Base-by-base conservation (phyloP, 1,140 invertebrate genomes). In the Proctacanthus coquilletti region DNA sequence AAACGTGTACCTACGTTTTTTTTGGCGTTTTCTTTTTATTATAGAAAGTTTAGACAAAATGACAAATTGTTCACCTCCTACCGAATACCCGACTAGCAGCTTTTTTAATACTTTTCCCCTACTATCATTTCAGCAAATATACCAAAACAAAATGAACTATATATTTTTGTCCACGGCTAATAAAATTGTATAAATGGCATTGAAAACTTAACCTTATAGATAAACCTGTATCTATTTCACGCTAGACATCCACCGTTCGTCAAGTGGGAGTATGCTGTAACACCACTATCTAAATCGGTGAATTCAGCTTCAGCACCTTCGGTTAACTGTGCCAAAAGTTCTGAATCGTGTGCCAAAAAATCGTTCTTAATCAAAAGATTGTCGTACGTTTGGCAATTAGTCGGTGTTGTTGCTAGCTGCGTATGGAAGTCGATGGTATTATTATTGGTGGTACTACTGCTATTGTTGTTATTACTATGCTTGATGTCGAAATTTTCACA, bases 401-500 rank as follows among this genome's bases (percentile, higher is more conserved):
- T 27, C 23, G 17, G 13, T 34, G 15, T 34, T 34, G 25, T 52
- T 47, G 29, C 46, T 47, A 31, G 34, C 8, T 21, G 35, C 4
- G 6, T 13, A 36, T 25, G 5, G 13, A 21, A 36, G 13, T 25
- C 35, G 13, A 25, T 13, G 10, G 8, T 10, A 21, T 23, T 21
- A 25, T 25, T 25, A 39, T 39, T 47, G 25, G 44, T 42, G 27
- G 31, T 36, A 8, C 37, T 44, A 18, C 43, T 18, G 20, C 42
- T 49, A 29, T 44, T 50, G 20, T 34, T 34, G 27, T 44, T 49
- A 20, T 44, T 34, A 18, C 42, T 41, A 39, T 58, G 51, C 38
- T 58, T 58, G n/a, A 52, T 58, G n/a, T 58, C 55, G 11, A 53
- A 50, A 17, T 48, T 55, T 3, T 54, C 48, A 5, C 50, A 50